These are phyloP conservation scores for Rhagonycha fulva DNA, from an alignment of 2,888 invertebrate species.

Conservation along the genomic window DNA sequence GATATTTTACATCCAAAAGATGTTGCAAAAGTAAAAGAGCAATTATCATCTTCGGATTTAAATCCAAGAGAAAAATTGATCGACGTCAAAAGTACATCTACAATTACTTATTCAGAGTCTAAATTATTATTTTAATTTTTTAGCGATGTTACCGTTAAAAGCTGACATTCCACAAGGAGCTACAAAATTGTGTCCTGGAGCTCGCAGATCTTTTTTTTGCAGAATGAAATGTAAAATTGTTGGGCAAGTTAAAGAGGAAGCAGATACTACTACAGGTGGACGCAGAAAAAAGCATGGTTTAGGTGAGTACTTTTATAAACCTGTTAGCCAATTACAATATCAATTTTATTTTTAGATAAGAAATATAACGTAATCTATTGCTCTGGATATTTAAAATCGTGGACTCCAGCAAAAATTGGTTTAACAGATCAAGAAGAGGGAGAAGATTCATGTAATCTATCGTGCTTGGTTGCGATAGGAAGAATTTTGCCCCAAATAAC, in stretches of 20 bases:
- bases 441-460: constrained; percentile 70
- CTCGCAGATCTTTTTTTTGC: constrained; percentile 90
- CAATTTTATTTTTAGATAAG: constrained; percentile 61
- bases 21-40: constrained; percentile 93
- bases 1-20: constrained; percentile 95
- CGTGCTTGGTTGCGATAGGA: constrained; percentile 89
- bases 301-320: constrained; percentile 46
- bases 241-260: constrained; percentile 74
- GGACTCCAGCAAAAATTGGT: constrained; percentile 80
- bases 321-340: background rate
- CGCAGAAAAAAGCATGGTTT: constrained; percentile 67
- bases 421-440: constrained; percentile 71
- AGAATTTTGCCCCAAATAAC: constrained; percentile 69
- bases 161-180: constrained; percentile 79
- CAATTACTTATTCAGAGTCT: background rate
- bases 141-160: constrained; percentile 91
- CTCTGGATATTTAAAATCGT: constrained; percentile 91
- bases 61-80: constrained; percentile 87
- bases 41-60: constrained; percentile 87
- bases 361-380: constrained; percentile 90
- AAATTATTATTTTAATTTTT: constrained; percentile 16
- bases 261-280: constrained; percentile 64
- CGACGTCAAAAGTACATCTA: constrained; percentile 84
- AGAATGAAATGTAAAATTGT: constrained; percentile 82
- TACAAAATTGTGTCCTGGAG: constrained; percentile 81